These are phyloP conservation scores for Cyanistes caeruleus DNA, from an alignment of 2,113 vertebrate species.

Conservation along the genomic window DNA sequence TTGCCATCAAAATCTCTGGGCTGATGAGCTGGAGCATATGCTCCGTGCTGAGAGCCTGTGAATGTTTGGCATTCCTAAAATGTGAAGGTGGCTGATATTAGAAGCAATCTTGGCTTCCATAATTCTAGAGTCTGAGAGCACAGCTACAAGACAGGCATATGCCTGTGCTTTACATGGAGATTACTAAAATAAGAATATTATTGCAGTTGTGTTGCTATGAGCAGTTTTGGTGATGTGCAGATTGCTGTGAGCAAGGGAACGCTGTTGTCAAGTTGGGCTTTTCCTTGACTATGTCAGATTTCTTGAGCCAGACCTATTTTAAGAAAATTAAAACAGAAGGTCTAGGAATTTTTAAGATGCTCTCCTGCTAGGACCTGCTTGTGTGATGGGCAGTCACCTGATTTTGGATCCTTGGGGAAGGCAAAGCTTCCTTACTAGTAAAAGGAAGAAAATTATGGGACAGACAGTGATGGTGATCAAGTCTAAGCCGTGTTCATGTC, in stretches of 20 bases:
- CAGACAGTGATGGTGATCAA: neutral
- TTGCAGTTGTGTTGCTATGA: constrained; percentile 33
- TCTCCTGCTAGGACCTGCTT: neutral
- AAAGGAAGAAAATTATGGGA: neutral
- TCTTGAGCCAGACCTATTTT: neutral
- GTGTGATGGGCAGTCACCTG: neutral
- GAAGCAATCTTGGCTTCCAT: constrained; percentile 47
- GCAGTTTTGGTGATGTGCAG: neutral
- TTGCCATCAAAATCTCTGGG: constrained; percentile 45
- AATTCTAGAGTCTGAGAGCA: constrained; percentile 21
- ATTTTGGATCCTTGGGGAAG: neutral
- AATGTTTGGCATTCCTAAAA: constrained; percentile 47
- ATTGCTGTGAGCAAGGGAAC: neutral
- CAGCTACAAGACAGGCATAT: neutral
- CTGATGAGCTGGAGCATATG: constrained; percentile 53
- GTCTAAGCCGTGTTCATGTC: neutral
- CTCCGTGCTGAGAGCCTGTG: neutral
- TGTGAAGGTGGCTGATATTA: constrained; percentile 56
- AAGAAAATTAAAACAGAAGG: neutral
- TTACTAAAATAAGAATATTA: constrained; percentile 42
- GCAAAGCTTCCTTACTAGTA: neutral
- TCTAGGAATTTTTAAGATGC: neutral
- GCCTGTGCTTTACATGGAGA: constrained; percentile 12
- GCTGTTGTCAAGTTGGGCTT: neutral
- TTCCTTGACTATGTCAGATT: neutral